Percentiles rank a stretch among this genome's conserved stretches.
Conservation (phyloP, 2,888 invertebrate species). For the Hedychridium roseum region DNA sequence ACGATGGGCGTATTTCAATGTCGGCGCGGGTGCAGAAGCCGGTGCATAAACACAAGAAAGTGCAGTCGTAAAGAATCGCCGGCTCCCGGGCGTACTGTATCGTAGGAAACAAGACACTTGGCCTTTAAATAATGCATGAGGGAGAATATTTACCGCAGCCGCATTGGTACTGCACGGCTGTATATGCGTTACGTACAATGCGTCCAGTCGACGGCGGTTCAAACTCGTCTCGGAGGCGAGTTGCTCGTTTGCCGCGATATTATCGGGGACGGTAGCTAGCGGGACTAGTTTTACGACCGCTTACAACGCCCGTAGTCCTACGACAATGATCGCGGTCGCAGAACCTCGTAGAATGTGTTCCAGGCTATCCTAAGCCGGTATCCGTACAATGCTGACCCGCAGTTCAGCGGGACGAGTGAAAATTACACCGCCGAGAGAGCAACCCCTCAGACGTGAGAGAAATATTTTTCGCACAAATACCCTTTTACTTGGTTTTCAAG, state of each 20-base stretch:
- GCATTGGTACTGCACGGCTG: constrained; percentile 17
- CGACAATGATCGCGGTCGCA: constrained; percentile 15
- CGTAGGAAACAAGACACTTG: constrained; percentile 51
- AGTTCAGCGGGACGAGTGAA: no score
- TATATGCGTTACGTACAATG: constrained; percentile 18
- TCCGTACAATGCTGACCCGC: no score
- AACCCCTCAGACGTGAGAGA: no score
- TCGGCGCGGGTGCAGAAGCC: constrained; percentile 1
- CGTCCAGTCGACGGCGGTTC: constrained; percentile 13
- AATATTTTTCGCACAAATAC: no score
- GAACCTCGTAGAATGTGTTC: constrained; percentile 1
- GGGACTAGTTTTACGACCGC: constrained; percentile 18
- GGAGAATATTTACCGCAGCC: constrained; percentile 46
- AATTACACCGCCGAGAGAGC: no score
- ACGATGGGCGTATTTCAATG: constrained; percentile 8
- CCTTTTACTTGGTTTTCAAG: no score
- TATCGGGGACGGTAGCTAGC: constrained; percentile 17
- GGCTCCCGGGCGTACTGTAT: constrained; percentile 38
- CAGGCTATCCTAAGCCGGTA: no score
- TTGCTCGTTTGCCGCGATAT: constrained; percentile 21
- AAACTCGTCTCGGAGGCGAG: constrained; percentile 11
- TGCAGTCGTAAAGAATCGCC: constrained; percentile 48
- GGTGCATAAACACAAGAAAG: constrained; percentile 51
- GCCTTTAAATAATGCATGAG: constrained; percentile 57
- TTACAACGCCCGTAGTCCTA: background rate